phyloP scores from a whole-genome alignment of 2,888 invertebrate genomes.

The Chalcosyrphus nemorum region DNA sequence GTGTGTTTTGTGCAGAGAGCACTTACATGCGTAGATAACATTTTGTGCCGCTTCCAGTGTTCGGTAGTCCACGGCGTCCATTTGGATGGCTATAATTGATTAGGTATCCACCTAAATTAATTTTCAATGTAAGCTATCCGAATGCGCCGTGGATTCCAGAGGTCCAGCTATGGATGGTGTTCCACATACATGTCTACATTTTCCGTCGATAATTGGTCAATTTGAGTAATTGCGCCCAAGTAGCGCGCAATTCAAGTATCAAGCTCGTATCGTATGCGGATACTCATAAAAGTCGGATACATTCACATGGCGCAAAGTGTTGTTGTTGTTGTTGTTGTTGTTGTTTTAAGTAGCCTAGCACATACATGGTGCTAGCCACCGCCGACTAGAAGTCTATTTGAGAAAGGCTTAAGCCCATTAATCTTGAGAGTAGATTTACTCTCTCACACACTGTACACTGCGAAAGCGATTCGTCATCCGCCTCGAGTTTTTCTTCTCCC shows the following conservation, averaged over 20 bases:
- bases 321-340: too few relatives aligned
- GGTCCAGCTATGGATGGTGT: constrained; percentile 15
- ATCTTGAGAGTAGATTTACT: constrained; percentile 54
- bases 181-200: constrained; percentile 48
- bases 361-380: neutral
- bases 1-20: too few relatives aligned
- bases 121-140: constrained; percentile 58
- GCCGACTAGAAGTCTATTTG: constrained; percentile 50
- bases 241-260: constrained; percentile 8
- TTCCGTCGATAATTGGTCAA: constrained; percentile 67
- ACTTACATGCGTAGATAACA: constrained; percentile 25
- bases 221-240: constrained; percentile 67
- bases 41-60: constrained; percentile 35
- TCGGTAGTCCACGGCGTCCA: constrained; percentile 41
- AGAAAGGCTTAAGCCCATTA: constrained; percentile 59
- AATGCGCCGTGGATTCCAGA: constrained; percentile 41
- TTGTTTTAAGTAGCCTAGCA: constrained; percentile 21
- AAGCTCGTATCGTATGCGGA: constrained; percentile 28
- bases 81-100: constrained; percentile 60
- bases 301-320: neutral
- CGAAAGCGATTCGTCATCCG: constrained; percentile 51
- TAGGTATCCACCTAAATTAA: constrained; percentile 61
- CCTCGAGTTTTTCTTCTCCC: neutral
- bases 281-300: neutral
- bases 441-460: constrained; percentile 7